phyloP scores from a whole-genome alignment of 2,113 vertebrate species.

The Planiliza haematocheilus region DNA sequence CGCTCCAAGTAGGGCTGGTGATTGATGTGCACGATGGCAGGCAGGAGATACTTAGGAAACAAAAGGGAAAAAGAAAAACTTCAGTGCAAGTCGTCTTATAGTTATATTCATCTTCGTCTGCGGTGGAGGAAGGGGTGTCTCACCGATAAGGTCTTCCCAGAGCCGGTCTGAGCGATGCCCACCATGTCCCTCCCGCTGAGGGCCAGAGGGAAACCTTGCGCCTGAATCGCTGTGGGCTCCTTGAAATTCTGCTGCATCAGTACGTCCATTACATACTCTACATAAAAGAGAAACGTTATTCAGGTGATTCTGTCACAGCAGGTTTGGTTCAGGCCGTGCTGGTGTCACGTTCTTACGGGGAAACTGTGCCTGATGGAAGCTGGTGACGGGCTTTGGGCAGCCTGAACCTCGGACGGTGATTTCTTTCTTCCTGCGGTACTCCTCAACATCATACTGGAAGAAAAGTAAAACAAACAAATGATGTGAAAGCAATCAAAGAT shows the following conservation, averaged over 20 bases:
- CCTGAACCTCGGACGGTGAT: conserved; percentile 92
- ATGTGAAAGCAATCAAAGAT: too few relatives aligned
- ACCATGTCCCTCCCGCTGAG: conserved; percentile 98
- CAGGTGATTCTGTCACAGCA: not conserved
- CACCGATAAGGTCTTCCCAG: conserved; percentile 96
- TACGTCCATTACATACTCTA: conserved; percentile 96
- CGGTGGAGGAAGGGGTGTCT: conserved; percentile 27
- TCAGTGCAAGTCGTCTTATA: not conserved
- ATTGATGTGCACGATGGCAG: conserved; percentile 97
- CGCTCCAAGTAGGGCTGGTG: conserved; percentile 97
- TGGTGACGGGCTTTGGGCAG: conserved; percentile 90
- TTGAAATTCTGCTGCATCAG: conserved; percentile 95
- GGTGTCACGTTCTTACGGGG: conserved; percentile 91
- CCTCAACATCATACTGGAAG: conserved; percentile 91
- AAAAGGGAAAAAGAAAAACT: not conserved
- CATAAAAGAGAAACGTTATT: conserved; percentile 15
- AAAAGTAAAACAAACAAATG: not conserved
- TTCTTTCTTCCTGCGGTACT: conserved; percentile 92
- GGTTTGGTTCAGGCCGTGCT: not conserved
- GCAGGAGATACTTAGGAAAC: conserved; percentile 91
- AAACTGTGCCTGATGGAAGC: conserved; percentile 95
- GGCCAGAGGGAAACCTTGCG: conserved; percentile 95
- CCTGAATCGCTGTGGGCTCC: conserved; percentile 97
- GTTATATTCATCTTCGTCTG: not conserved
- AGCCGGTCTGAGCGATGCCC: conserved; percentile 98